Percentiles rank a stretch among this genome's conserved stretches.
These are phyloP conservation scores for Syndactyla subalaris DNA, from an alignment of 2,797 vertebrate species.

Conservation along the genomic window DNA sequence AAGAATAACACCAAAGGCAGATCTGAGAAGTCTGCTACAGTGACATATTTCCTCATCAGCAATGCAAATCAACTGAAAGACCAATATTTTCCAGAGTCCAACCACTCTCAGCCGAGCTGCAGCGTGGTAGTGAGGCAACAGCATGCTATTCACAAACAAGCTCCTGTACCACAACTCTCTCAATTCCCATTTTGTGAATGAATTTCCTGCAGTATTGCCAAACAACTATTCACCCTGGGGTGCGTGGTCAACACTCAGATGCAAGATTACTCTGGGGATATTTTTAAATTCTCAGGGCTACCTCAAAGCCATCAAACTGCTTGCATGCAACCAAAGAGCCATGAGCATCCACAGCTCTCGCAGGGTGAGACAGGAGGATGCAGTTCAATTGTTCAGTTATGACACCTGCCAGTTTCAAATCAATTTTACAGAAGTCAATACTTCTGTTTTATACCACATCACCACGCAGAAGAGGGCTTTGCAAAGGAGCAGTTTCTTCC, in stretches of 20 bases:
- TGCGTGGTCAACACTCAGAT: neutral
- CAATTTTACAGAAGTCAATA: neutral
- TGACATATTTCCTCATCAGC: constrained; percentile 38
- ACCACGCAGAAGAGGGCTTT: neutral
- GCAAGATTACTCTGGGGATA: neutral
- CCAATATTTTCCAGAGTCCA: neutral
- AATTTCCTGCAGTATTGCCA: neutral
- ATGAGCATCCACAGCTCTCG: neutral
- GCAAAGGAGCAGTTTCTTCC: neutral
- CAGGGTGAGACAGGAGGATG: neutral
- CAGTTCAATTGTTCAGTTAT: neutral
- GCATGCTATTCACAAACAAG: neutral
- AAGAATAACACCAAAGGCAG: constrained; percentile 42
- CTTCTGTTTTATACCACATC: neutral
- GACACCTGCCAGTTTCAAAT: neutral
- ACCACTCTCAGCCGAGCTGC: neutral
- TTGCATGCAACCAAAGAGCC: neutral
- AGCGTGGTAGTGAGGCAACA: neutral
- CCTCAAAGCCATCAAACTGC: neutral
- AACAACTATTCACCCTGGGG: neutral
- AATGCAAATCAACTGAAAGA: constrained; percentile 38
- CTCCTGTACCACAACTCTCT: neutral
- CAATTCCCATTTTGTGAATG: neutral
- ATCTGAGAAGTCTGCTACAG: constrained; percentile 32
- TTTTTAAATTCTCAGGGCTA: neutral